Conservation (phyloP, 2,113 vertebrate genomes). For the Vireo altiloquus region DNA sequence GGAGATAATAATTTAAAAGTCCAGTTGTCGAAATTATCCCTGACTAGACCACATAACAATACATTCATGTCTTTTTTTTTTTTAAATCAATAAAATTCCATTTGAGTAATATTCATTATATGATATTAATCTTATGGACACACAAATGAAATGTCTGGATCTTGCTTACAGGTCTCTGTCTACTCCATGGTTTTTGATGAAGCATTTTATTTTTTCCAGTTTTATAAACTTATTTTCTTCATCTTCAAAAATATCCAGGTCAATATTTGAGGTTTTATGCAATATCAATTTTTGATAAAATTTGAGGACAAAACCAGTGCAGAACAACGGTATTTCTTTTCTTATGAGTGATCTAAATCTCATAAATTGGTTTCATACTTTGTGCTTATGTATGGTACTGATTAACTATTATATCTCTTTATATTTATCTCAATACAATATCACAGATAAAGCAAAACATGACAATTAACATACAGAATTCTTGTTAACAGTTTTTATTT, state of each 20-base stretch:
- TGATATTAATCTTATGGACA: background rate
- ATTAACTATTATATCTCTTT: background rate
- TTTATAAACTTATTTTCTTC: background rate
- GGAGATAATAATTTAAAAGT: background rate
- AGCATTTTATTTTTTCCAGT: background rate
- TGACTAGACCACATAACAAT: background rate
- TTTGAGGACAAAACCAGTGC: background rate
- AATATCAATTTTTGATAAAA: background rate
- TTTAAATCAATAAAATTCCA: background rate
- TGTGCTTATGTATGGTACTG: background rate
- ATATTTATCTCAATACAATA: background rate
- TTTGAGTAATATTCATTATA: background rate
- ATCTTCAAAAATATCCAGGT: background rate
- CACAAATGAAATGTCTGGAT: accelerated
- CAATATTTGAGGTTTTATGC: background rate
- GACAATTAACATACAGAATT: background rate
- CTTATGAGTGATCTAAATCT: background rate
- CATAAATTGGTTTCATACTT: background rate
- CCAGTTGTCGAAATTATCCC: background rate
- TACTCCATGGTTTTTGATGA: background rate
- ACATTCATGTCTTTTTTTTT: background rate
- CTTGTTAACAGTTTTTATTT: background rate
- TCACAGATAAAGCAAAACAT: background rate
- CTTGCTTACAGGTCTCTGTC: background rate
- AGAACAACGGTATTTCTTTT: accelerated